Evolutionary conservation across 2,113 vertebrate species (phyloP), one percentile per base, ranked within the genome.

Genomic region (Stercorarius parasiticus): DNA sequence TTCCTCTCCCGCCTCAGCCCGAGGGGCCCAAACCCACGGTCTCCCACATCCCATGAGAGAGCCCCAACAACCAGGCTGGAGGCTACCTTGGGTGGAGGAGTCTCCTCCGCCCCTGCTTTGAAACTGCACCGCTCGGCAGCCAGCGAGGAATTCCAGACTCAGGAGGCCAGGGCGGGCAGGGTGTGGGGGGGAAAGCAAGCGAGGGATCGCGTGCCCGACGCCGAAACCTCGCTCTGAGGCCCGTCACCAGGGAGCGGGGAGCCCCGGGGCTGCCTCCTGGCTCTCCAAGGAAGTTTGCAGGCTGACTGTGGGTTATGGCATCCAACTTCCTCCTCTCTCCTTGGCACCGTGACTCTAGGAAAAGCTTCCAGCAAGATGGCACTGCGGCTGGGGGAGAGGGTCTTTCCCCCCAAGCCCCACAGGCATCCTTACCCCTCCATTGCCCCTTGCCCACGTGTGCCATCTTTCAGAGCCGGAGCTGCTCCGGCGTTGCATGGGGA

Each of bases 1-100:
- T 88, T 97, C 86, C 96, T 83, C 42, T 96, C 92, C 95, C 90
- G 67, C 96, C 96, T 90, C 97, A 95, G 96, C 97, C 96, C 0
- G 17, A 97, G 96, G 97, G 94, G 82, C 77, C 88, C 95, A 96
- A 97, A 96, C 95, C 95, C 95, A 93, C 27, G 19, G 26, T 88
- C 79, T 96, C 90, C 90, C 95, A 90, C 96, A 82, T 83, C 76
- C 92, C 95, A 92, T 95, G 95, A 94, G 64, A 97, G 97, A 1
- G n/a, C 76, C 93, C 85, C 92, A 88, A 53, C 96, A 91, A 42
- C 88, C 90, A 88, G 62, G 95, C 93, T 96, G 95, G 92, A 96
- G 96, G 96, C 96, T 96, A 95, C 95, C 85, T 85, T 53, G 96
- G 96, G 96, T 0, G 87, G 92, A 95, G 95, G 50, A 96, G 80